Conservation (phyloP, 2,797 vertebrate genomes). For the Takifugu ocellatus region DNA sequence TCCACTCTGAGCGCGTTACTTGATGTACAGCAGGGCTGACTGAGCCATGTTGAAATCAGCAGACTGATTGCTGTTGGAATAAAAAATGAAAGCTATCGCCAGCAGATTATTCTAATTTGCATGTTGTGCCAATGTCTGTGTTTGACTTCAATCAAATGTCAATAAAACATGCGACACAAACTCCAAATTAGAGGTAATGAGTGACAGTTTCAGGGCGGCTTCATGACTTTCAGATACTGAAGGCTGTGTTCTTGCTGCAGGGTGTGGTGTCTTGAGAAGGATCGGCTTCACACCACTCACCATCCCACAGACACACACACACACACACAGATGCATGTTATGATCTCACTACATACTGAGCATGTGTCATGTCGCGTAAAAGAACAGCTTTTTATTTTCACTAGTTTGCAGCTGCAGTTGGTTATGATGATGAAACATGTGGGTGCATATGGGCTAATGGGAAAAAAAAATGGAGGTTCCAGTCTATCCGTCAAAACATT, state of each 20-base stretch:
- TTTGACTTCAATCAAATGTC: no score
- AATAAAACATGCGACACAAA: no score
- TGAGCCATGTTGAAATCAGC: conserved; percentile 2
- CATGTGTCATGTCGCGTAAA: conserved; percentile 1
- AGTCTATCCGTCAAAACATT: no score
- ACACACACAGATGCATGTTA: conserved; percentile 13
- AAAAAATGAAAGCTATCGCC: conserved; percentile 53
- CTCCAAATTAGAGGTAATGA: conserved; percentile 14
- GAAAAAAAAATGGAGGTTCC: conserved; percentile 22
- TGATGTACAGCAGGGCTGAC: conserved; percentile 2
- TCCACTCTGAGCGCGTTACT: conserved; percentile 4
- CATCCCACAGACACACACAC: conserved; percentile 21
- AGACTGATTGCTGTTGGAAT: conserved; percentile 13
- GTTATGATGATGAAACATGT: conserved; percentile 39
- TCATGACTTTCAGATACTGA: conserved; percentile 41
- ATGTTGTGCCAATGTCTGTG: no score
- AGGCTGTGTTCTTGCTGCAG: conserved; percentile 45
- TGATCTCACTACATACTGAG: conserved; percentile 39
- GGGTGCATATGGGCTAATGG: conserved; percentile 45
- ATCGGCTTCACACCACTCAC: conserved; percentile 32
- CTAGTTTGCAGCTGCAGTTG: conserved; percentile 24
- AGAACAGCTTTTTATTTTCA: conserved; percentile 11
- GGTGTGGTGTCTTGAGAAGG: conserved; percentile 54
- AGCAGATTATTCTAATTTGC: conserved; percentile 14
- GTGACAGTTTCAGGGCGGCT: conserved; percentile 39